Conservation (phyloP, 2,888 invertebrate genomes). For the Thyatira batis region DNA sequence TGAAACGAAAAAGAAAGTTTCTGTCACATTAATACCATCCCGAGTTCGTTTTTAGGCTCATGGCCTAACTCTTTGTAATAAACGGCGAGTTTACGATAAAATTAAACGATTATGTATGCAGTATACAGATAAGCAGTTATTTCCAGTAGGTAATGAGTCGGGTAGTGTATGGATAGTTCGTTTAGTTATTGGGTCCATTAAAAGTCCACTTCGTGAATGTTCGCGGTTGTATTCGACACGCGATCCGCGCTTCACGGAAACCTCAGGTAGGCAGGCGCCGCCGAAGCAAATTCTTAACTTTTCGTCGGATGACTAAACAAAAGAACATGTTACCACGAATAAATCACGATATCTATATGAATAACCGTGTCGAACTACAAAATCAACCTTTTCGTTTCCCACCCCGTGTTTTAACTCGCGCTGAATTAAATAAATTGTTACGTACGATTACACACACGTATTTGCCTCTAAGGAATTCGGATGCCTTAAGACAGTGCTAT, state of each 20-base stretch:
- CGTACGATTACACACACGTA: constrained; percentile 77
- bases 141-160: constrained; percentile 23
- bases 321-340: constrained; percentile 30
- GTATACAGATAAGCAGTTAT: constrained; percentile 27
- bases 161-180: constrained; percentile 43
- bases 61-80: background rate
- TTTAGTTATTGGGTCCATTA: constrained; percentile 49
- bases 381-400: constrained; percentile 25
- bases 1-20: constrained; percentile 41
- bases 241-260: constrained; percentile 71
- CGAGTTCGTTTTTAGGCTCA: background rate
- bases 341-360: constrained; percentile 21
- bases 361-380: constrained; percentile 28
- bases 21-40: constrained; percentile 16
- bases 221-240: constrained; percentile 62
- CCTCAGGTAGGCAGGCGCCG: constrained; percentile 62
- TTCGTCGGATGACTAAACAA: constrained; percentile 38
- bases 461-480: constrained; percentile 77
- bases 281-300: constrained; percentile 39
- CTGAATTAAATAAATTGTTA: constrained; percentile 74
- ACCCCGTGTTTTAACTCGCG: constrained; percentile 41
- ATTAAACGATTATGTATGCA: too few species aligned
- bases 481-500: constrained; percentile 67
- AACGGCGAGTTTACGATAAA: constrained; percentile 3
- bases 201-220: constrained; percentile 52